Conservation (phyloP, 2,113 vertebrate species). For the Oryzias celebensis region DNA sequence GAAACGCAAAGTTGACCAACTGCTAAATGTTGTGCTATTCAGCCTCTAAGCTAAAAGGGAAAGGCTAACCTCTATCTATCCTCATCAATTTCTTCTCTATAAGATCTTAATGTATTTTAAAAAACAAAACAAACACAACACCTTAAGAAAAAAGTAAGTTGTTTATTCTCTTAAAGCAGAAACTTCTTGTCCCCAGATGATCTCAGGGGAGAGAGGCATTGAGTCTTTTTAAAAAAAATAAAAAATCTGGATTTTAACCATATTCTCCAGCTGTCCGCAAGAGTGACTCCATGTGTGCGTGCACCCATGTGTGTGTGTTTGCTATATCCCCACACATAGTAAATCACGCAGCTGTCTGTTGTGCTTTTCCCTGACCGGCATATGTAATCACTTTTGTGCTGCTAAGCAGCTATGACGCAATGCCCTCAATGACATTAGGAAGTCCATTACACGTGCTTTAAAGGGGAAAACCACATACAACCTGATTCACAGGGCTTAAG, state of each 20-base stretch:
- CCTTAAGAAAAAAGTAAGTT: too few species aligned
- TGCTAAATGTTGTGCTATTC: neutral
- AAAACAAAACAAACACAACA: neutral
- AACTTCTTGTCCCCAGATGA: neutral
- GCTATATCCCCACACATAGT: conserved; percentile 13
- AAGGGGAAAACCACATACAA: conserved; percentile 24
- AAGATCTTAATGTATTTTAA: neutral
- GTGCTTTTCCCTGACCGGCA: conserved; percentile 42
- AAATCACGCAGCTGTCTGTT: conserved; percentile 50
- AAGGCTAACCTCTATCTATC: too few species aligned
- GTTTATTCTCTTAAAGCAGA: neutral
- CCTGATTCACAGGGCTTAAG: neutral
- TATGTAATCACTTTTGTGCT: conserved; percentile 43
- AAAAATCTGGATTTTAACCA: conserved; percentile 64
- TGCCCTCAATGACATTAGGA: conserved; percentile 14
- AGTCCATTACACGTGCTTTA: conserved; percentile 30
- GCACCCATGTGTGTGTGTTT: conserved; percentile 1
- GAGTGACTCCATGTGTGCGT: conserved; percentile 32
- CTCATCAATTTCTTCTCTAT: too few species aligned
- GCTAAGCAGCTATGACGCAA: conserved; percentile 61
- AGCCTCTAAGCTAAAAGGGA: too few species aligned
- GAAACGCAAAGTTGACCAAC: neutral
- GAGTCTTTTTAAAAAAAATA: conserved; percentile 38
- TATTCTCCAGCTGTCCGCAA: conserved; percentile 37
- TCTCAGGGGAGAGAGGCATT: conserved; percentile 39